Percentiles rank a stretch among this genome's conserved stretches.
Conservation (phyloP, 2,113 vertebrate species). For the Vireo altiloquus region DNA sequence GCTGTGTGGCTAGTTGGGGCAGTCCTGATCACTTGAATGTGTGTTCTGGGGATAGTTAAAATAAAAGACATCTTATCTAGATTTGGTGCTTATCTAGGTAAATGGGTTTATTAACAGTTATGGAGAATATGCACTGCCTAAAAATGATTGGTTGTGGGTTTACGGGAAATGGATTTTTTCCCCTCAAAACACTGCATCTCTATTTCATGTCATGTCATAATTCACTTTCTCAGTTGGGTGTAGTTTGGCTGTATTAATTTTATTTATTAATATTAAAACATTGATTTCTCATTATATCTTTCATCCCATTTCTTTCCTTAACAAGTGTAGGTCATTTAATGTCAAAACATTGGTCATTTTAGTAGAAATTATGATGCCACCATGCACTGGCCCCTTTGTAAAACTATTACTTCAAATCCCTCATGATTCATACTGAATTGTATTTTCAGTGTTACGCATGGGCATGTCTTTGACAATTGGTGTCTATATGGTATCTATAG, state of each 20-base stretch:
- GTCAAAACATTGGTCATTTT: background rate
- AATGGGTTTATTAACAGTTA: background rate
- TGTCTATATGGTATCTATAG: background rate
- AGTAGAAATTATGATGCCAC: background rate
- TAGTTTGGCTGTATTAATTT: background rate
- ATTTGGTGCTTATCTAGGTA: background rate
- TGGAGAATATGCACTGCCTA: background rate
- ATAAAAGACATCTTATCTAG: background rate
- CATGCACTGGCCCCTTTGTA: background rate
- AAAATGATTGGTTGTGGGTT: background rate
- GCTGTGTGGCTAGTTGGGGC: background rate
- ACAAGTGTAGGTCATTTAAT: background rate
- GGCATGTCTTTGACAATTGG: background rate
- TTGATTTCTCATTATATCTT: background rate
- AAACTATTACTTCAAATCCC: background rate
- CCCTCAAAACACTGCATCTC: background rate
- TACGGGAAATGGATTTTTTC: background rate
- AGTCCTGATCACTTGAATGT: background rate
- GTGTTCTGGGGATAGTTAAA: background rate
- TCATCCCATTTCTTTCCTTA: background rate
- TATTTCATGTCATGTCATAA: background rate
- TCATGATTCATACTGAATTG: accelerated
- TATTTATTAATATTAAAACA: background rate
- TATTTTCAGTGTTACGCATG: background rate
- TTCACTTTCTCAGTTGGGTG: background rate